Evolutionary conservation across 64 coral and sea anemone species (phyloP).

Genomic region (Stylophora pistillata): DNA sequence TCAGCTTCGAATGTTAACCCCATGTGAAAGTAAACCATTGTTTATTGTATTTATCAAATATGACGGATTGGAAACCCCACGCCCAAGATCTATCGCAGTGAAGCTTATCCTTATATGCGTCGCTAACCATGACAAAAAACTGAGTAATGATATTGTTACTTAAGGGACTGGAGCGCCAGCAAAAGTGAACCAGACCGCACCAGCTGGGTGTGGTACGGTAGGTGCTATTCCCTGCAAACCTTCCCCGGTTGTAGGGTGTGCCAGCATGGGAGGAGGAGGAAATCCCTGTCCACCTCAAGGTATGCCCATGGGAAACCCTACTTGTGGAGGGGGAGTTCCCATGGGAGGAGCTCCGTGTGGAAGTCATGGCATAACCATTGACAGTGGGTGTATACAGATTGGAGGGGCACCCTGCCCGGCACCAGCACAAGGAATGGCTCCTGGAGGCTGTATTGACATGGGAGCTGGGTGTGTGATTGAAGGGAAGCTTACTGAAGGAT

Average conservation of each 20-base stretch:
- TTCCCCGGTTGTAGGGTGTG: neutral
- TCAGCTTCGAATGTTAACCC: too few relatives aligned
- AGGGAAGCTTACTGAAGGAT: slow-evolving; percentile 12
- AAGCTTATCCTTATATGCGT: too few relatives aligned
- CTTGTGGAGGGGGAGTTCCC: neutral
- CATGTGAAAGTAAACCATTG: too few relatives aligned
- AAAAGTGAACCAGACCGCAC: slow-evolving; percentile 5
- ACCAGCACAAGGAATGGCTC: neutral
- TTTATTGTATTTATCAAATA: too few relatives aligned
- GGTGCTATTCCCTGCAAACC: neutral
- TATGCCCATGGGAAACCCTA: neutral
- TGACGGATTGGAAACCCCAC: too few relatives aligned
- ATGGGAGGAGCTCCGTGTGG: neutral
- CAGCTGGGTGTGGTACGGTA: neutral
- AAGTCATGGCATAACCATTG: neutral
- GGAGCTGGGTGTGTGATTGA: slow-evolving; percentile 25
- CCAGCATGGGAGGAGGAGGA: neutral
- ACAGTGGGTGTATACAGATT: slow-evolving; percentile 10
- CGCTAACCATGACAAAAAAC: too few relatives aligned
- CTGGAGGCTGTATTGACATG: neutral
- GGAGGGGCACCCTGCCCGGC: neutral
- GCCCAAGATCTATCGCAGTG: too few relatives aligned
- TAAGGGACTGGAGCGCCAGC: neutral
- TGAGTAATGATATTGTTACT: neutral
- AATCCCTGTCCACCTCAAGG: slow-evolving; percentile 17